Conservation (phyloP, 2,797 vertebrate species). For the Chloroceryle amazona region DNA sequence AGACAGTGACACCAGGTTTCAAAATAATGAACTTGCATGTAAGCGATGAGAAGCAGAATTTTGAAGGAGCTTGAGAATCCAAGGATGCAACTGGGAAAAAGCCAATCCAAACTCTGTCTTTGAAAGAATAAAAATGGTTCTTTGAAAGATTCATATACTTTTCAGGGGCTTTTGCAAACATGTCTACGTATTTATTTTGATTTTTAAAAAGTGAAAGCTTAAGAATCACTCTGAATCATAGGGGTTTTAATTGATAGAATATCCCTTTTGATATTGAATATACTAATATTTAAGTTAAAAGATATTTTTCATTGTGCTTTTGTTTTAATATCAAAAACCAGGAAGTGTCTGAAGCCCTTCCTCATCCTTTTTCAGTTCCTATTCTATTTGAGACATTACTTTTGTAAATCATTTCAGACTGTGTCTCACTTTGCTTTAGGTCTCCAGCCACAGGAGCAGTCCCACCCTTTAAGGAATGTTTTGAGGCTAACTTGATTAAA, state of each 20-base stretch:
- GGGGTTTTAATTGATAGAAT: background rate
- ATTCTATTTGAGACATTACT: background rate
- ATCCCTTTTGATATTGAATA: background rate
- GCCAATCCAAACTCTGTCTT: background rate
- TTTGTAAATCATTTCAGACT: background rate
- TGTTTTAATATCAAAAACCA: constrained; percentile 22
- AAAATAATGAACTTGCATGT: background rate
- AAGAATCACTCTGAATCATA: background rate
- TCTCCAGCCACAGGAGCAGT: background rate
- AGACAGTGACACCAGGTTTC: background rate
- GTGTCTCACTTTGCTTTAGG: background rate
- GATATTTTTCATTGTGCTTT: background rate
- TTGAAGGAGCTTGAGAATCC: background rate
- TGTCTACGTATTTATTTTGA: background rate
- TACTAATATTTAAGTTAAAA: background rate
- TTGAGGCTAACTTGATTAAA: background rate
- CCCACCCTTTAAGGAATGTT: background rate
- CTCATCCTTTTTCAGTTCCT: background rate
- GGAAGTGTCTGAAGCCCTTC: constrained; percentile 1
- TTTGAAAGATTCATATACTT: background rate
- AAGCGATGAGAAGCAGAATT: background rate
- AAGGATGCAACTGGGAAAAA: background rate
- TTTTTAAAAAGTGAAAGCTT: background rate
- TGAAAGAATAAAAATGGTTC: background rate
- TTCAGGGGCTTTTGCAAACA: background rate